These are phyloP conservation scores for Cataglyphis cursor DNA, from an alignment of 2,888 invertebrate genomes.

Conservation along the genomic window DNA sequence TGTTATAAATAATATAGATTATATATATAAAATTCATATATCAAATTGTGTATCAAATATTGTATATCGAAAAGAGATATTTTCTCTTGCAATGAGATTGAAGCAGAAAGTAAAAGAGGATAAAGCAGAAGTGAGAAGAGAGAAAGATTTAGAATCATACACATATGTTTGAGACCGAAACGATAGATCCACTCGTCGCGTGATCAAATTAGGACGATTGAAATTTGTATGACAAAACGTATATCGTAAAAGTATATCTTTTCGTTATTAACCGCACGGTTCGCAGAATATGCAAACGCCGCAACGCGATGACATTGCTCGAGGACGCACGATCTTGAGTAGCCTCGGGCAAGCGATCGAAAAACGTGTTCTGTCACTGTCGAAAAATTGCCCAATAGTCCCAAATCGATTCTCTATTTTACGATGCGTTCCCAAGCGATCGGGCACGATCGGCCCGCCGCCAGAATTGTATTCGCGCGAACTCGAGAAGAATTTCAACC, in stretches of 20 bases:
- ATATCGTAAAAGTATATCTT: constrained; percentile 27
- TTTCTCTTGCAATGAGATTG: constrained; percentile 6
- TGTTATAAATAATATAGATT: too few relatives aligned
- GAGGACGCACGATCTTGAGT: constrained; percentile 43
- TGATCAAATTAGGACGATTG: constrained; percentile 25
- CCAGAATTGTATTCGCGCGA: constrained; percentile 45
- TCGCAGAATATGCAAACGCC: constrained; percentile 4
- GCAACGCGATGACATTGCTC: constrained; percentile 34
- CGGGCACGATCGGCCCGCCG: constrained; percentile 13
- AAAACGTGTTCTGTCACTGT: constrained; percentile 30
- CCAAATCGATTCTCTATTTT: constrained; percentile 51
- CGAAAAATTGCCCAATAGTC: constrained; percentile 41
- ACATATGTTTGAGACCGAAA: not conserved
- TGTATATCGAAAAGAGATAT: not conserved
- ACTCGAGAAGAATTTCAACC: constrained; percentile 78
- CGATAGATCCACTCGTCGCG: not conserved
- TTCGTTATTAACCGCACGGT: constrained; percentile 28
- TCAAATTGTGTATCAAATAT: not conserved
- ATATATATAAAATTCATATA: not conserved
- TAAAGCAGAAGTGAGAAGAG: not conserved
- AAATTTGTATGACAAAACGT: constrained; percentile 34
- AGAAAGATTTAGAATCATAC: not conserved
- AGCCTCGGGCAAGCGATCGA: constrained; percentile 14
- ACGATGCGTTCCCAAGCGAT: constrained; percentile 37
- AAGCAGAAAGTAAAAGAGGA: not conserved